Evolutionary conservation across 2,888 invertebrate species (phyloP).

Genomic region (Leptothorax acervorum): DNA sequence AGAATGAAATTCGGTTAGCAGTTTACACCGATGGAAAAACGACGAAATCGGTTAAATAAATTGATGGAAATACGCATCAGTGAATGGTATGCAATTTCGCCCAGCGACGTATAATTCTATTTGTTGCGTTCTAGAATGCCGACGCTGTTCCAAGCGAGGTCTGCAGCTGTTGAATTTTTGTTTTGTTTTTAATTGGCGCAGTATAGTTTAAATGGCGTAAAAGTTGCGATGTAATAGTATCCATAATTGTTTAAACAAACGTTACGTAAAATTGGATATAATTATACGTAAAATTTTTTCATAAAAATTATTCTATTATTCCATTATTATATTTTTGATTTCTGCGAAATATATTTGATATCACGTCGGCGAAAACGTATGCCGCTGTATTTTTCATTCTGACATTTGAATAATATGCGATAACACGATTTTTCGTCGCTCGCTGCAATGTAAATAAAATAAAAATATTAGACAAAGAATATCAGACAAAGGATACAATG

Average conservation of each 20-base stretch:
- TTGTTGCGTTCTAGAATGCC: conserved; percentile 47
- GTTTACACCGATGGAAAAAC: conserved; percentile 39
- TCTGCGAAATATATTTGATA: conserved; percentile 10
- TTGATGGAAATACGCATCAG: conserved; percentile 50
- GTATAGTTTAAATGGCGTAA: conserved; percentile 32
- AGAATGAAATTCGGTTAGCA: conserved; percentile 34
- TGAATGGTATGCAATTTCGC: conserved; percentile 42
- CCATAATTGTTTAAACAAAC: conserved; percentile 39
- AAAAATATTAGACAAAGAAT: conserved; percentile 2
- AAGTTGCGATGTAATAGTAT: conserved; percentile 28
- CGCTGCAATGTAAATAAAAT: conserved; percentile 9
- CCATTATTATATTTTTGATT: conserved; percentile 25
- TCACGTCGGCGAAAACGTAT: background rate
- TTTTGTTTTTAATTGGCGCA: conserved; percentile 39
- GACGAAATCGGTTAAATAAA: conserved; percentile 38
- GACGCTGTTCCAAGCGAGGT: conserved; percentile 29
- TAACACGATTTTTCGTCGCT: background rate
- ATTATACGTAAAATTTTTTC: conserved; percentile 18
- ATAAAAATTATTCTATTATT: conserved; percentile 18
- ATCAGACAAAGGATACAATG: conserved; percentile 31
- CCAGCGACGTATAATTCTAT: conserved; percentile 45
- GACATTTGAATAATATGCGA: background rate
- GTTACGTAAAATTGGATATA: conserved; percentile 16
- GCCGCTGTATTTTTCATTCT: background rate
- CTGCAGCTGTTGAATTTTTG: conserved; percentile 25